phyloP scores from a whole-genome alignment of 2,113 vertebrate species.

The Raja brachyura region DNA sequence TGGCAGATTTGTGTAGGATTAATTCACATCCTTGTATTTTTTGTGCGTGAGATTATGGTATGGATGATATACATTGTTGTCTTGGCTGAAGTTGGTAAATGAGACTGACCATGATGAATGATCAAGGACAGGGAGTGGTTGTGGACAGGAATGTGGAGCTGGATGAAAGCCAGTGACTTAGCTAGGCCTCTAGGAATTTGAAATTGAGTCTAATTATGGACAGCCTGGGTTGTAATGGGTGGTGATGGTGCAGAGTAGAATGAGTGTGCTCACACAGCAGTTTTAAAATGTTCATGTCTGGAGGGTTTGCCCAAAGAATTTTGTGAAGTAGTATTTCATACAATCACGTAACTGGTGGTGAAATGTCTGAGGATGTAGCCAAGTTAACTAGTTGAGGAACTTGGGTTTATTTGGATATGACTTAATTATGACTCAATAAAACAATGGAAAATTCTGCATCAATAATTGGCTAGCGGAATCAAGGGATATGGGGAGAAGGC shows the following conservation, averaged over 20 bases:
- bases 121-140: slow-evolving; percentile 28
- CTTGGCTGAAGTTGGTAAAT: neutral
- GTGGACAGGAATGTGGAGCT: slow-evolving; percentile 22
- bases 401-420: neutral
- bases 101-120: neutral
- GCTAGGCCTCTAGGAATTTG: slow-evolving; percentile 9
- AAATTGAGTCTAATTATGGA: neutral
- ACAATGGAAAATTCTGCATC: neutral
- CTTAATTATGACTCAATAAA: slow-evolving; percentile 8
- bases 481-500: too few species aligned
- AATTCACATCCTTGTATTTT: neutral
- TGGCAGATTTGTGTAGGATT: neutral
- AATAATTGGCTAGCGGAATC: neutral
- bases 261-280: neutral
- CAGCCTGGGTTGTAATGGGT: neutral
- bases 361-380: neutral
- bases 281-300: neutral
- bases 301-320: neutral
- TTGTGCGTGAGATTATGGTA: neutral
- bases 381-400: neutral
- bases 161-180: slow-evolving; percentile 15
- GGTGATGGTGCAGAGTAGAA: neutral
- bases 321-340: neutral
- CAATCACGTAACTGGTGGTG: neutral
- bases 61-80: neutral